phyloP scores from a whole-genome alignment of 2,113 vertebrate species.

The Pheucticus melanocephalus region DNA sequence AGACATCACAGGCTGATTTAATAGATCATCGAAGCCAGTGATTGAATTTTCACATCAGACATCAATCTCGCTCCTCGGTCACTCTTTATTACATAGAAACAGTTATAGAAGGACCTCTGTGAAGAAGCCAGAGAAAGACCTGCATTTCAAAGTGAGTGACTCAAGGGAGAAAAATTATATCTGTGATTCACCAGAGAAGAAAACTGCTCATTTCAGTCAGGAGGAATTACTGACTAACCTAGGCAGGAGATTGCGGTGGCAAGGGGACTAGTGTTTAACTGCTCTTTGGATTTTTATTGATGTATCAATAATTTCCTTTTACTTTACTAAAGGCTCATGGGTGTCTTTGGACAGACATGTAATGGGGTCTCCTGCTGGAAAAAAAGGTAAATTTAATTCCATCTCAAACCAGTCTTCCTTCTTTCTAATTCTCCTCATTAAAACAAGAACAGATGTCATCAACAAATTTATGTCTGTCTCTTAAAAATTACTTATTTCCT shows the following conservation, averaged over 20 bases:
- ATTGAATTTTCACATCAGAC: slow-evolving; percentile 20
- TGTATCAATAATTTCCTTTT: neutral
- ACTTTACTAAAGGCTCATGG: neutral
- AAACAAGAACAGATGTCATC: slow-evolving; percentile 17
- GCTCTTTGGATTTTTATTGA: neutral
- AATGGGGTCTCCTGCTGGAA: neutral
- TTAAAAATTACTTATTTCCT: slow-evolving; percentile 15
- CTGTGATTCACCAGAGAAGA: neutral
- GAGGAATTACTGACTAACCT: neutral
- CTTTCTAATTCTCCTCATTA: slow-evolving; percentile 25
- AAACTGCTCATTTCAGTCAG: neutral
- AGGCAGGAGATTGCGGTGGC: neutral
- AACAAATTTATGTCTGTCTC: neutral
- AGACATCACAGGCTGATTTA: slow-evolving; percentile 37
- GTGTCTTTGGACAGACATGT: neutral
- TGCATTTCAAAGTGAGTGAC: slow-evolving; percentile 7
- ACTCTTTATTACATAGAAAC: slow-evolving; percentile 40
- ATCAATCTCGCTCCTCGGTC: slow-evolving; percentile 6
- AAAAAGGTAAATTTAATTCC: neutral
- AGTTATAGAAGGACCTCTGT: slow-evolving; percentile 27
- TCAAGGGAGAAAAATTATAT: neutral
- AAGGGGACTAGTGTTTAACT: neutral
- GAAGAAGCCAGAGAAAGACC: neutral
- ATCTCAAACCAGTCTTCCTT: neutral
- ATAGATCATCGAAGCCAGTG: slow-evolving; percentile 20